Base-by-base conservation (phyloP, 2,113 vertebrate species). In the Ptilorrhoa leucosticta region DNA sequence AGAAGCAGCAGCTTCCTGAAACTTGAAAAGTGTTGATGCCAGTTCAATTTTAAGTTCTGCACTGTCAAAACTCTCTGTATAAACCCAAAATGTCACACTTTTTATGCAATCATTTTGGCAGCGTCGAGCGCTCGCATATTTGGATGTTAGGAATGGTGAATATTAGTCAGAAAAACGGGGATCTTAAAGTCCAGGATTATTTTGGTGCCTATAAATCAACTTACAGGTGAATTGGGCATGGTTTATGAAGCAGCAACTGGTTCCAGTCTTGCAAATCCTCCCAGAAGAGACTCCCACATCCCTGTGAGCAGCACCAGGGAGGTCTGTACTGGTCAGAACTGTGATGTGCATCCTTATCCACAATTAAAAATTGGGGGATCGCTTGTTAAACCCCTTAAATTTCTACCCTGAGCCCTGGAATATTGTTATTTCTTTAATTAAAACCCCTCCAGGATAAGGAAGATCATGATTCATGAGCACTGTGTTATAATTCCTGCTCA, bases 271-370 rank as follows among this genome's bases (percentile, higher is more conserved):
- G 60, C 26, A 54, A 31, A 61, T 20, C 28, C 68, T 30, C 16
- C 15, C 5, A n/a, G 26, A 23, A 65, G 64, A 77, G 22, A 50
- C 27, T 22, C 18, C 28, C 1, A 1, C 9, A 10, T 26, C 10
- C 7, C 1, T 3, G 6, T 13, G 13, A 54, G 51, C 33, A 60
- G 72, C 50, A 60, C 28, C 14, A 26, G 20, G 9, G 16, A 47
- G 35, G 30, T 31, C 47, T 24, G 24, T 16, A 13, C 40, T 17
- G 35, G 9, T 30, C 68, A 40, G 45, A 83, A 60, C 9, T 20
- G 3, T 1, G 1, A 5, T 21, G 8, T 18, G 7, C 26, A 27
- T 31, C 2, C 2, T 23, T n/a, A 30, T 13, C 20, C 50, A 23
- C 15, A 44, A 53, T 30, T 16, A 57, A 51, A 64, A 42, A 35